phyloP scores from a whole-genome alignment of 2,797 vertebrate genomes.

The Pseudochromis fuscus region DNA sequence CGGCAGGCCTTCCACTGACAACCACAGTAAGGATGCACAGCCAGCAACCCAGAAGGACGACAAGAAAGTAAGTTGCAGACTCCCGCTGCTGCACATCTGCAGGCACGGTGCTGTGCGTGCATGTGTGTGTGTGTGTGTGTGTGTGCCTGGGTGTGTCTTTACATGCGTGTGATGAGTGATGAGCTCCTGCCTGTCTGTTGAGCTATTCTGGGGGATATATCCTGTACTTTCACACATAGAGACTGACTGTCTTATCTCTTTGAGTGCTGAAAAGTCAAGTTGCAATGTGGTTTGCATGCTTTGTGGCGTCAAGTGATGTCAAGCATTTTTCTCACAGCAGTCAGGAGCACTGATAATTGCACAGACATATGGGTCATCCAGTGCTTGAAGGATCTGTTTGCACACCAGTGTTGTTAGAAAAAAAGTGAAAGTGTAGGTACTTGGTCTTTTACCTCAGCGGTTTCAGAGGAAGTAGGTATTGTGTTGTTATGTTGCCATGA shows the following conservation, averaged over 20 bases:
- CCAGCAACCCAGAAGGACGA: conserved; percentile 81
- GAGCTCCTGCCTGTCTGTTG: conserved; percentile 42
- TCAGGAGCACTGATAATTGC: background rate
- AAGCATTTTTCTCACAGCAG: background rate
- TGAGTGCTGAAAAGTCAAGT: conserved; percentile 4
- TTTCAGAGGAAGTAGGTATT: conserved; percentile 63
- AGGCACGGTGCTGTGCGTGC: conserved; percentile 11
- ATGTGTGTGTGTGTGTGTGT: background rate
- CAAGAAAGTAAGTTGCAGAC: conserved; percentile 84
- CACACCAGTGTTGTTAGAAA: conserved; percentile 3
- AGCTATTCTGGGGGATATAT: conserved; percentile 38
- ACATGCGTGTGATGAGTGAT: conserved; percentile 42
- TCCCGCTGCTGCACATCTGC: conserved; percentile 49
- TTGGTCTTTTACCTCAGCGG: conserved; percentile 24
- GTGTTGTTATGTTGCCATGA: conserved; percentile 36
- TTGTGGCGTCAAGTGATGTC: conserved; percentile 3
- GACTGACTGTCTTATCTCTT: conserved; percentile 11
- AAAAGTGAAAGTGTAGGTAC: conserved; percentile 60
- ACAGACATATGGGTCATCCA: conserved; percentile 13
- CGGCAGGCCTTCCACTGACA: conserved; percentile 75
- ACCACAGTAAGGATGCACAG: conserved; percentile 79
- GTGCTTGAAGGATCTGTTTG: conserved; percentile 30
- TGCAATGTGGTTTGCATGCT: conserved; percentile 17
- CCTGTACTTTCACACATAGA: conserved; percentile 19
- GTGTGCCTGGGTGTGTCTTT: conserved; percentile 30